phyloP scores from a whole-genome alignment of 2,888 invertebrate genomes.

The Phytoseiulus persimilis region DNA sequence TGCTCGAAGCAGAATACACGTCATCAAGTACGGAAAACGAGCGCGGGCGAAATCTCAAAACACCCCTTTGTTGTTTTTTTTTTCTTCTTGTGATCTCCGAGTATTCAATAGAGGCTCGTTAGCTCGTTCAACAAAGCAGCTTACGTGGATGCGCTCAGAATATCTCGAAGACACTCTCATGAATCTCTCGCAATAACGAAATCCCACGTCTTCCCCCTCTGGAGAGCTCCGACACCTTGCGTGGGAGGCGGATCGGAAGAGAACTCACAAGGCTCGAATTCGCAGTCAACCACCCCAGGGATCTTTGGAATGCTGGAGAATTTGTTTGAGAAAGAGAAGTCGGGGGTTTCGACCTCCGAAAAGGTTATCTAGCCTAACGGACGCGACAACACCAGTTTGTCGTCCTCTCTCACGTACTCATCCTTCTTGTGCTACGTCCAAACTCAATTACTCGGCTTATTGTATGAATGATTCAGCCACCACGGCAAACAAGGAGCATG shows the following conservation, averaged over 20 bases:
- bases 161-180: neutral
- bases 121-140: neutral
- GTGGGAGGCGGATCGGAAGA: neutral
- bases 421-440: too few species aligned
- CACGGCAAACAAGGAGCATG: neutral
- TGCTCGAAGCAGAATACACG: too few species aligned
- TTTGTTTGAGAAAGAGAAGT: too few species aligned
- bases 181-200: neutral
- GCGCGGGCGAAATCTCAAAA: neutral
- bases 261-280: neutral
- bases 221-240: neutral
- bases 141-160: neutral
- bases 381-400: too few species aligned
- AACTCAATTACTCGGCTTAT: neutral
- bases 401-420: too few species aligned
- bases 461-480: neutral
- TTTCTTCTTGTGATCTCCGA: neutral
- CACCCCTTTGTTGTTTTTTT: neutral
- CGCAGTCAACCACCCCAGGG: neutral
- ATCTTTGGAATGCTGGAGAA: too few species aligned
- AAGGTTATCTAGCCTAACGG: too few species aligned
- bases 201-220: neutral
- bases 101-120: neutral
- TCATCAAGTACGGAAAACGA: too few species aligned
- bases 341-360: too few species aligned